Base-by-base conservation (phyloP, 2,888 invertebrate species). In the Troides oblongomaculatus region DNA sequence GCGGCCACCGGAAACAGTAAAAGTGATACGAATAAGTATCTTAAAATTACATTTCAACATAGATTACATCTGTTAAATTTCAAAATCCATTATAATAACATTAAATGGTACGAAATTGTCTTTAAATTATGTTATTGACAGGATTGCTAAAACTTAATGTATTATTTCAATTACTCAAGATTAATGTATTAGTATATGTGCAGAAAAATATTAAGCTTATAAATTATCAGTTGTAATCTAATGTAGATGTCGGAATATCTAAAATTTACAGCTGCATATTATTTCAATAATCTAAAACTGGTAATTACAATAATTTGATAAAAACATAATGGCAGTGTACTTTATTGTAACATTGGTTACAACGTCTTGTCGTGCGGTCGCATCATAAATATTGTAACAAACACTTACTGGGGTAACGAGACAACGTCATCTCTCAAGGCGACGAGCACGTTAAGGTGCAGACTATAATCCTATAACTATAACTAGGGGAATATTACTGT, bases 241-340 rank as follows among this genome's bases (percentile, higher is more conserved):
- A 62, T 64, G 68, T 66, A 30, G 58, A 77, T 81, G 80, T 80
- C 79, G 70, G 70, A 78, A 75, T 79, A 79, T 80, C 75, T 82
- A 81, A 79, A 85, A 81, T 83, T 78, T 86, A 87, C 82, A 85
- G 82, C 85, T 86, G 86, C 72, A 77, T 76, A 79, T 81, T 81
- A 81, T 43, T 85, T 85, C 78, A 85, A 83, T 84, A 72, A 76
- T 74, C 73, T 70, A 75, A 76, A 75, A 71, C 77, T 78, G 72
- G 73, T 75, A 77, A 72, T 76, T 77, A 74, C 75, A 75, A 77
- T 75, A 80, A 76, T 77, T 76, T 79, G 72, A 72, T 72, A 69
- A 67, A 64, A 68, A 72, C 73, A 76, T 73, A 56, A 79, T 81
- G 81, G 81, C 81, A 80, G 81, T 81, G 81, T 78, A 74, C 72